Evolutionary conservation across 1,140 invertebrate species (phyloP).

Genomic region (Drosophila saltans): DNA sequence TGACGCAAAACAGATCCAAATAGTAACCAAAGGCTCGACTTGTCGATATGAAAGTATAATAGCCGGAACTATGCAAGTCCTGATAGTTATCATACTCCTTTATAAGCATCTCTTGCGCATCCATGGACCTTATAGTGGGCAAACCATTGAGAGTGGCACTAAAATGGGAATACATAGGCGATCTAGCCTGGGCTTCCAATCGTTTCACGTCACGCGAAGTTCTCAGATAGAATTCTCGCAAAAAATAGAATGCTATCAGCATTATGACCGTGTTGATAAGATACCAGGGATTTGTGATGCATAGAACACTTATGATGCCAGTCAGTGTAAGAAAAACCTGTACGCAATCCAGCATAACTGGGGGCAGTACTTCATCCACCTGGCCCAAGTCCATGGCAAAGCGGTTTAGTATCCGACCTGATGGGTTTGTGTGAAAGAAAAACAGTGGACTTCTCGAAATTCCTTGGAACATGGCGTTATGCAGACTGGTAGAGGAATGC

Average conservation of each 20-base stretch:
- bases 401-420: conserved; percentile 89
- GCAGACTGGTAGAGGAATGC: conserved; percentile 54
- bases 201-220: conserved; percentile 94
- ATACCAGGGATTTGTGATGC: conserved; percentile 90
- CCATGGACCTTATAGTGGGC: conserved; percentile 89
- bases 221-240: conserved; percentile 91
- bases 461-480: conserved; percentile 64
- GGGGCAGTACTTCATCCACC: conserved; percentile 93
- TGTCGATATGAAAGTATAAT: conserved; percentile 90
- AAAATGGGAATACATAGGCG: conserved; percentile 91
- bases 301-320: conserved; percentile 88
- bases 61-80: conserved; percentile 89
- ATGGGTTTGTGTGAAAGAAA: conserved; percentile 92
- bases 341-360: conserved; percentile 90
- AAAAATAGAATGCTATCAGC: conserved; percentile 88
- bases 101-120: conserved; percentile 86
- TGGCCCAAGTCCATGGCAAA: conserved; percentile 91
- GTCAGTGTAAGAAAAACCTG: conserved; percentile 87
- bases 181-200: conserved; percentile 89
- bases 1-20: conserved; percentile 88
- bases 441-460: conserved; percentile 86
- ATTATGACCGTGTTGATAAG: conserved; percentile 89
- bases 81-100: conserved; percentile 86
- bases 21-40: conserved; percentile 92
- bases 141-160: conserved; percentile 89